Evolutionary conservation across 2,888 invertebrate species (phyloP).

Genomic region (Heliconius ismenius): DNA sequence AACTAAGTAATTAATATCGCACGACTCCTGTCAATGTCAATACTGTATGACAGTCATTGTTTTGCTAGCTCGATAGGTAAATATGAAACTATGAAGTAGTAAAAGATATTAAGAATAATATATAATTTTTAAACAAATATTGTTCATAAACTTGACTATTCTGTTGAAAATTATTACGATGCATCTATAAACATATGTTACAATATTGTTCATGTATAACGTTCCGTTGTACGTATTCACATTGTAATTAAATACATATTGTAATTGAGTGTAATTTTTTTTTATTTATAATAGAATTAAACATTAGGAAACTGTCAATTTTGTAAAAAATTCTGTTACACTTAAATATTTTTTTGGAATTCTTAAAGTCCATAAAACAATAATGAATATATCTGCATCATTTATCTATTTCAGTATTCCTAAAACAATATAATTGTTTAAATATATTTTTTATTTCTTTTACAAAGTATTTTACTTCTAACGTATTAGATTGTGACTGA

Average conservation of each 20-base stretch:
- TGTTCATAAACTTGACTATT: neutral
- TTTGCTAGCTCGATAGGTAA: neutral
- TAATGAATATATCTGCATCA: neutral
- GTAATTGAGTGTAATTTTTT: no score
- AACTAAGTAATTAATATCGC: constrained; percentile 27
- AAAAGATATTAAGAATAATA: neutral
- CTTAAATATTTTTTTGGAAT: neutral
- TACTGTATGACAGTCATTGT: neutral
- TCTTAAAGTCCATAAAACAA: neutral
- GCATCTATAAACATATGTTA: neutral
- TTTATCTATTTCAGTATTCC: neutral
- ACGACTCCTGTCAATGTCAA: constrained; percentile 29
- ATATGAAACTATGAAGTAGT: neutral
- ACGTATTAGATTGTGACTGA: neutral
- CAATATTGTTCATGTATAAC: neutral
- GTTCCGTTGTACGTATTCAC: neutral
- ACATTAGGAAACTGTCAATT: neutral
- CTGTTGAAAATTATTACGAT: neutral
- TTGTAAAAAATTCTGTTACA: neutral
- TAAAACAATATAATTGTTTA: neutral
- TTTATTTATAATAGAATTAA: no score
- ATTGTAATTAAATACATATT: neutral
- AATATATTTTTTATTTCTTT: neutral
- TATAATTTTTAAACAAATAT: neutral
- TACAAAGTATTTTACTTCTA: neutral